phyloP scores from a whole-genome alignment of 92 coral and sea anemone genomes.

The Pocillopora meandrina region DNA sequence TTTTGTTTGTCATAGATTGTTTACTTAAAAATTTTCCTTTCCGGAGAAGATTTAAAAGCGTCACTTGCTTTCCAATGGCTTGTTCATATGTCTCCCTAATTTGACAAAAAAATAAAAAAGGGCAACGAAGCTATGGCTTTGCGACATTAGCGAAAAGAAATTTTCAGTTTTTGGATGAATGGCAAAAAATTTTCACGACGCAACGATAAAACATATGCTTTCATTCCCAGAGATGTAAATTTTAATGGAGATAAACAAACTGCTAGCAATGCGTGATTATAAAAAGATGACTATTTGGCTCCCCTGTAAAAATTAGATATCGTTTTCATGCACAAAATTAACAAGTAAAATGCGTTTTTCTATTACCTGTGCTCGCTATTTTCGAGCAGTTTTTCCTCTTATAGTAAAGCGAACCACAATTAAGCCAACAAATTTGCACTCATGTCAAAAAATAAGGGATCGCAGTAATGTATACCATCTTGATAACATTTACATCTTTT shows the following conservation, averaged over 20 bases:
- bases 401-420: no score
- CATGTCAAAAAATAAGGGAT: background rate
- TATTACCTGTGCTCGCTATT: background rate
- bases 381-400: background rate
- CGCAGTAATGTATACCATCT: background rate
- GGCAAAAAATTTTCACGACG: background rate
- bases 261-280: background rate
- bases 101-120: background rate
- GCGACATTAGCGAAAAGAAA: background rate
- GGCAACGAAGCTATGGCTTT: background rate
- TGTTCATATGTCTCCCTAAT: background rate
- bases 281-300: background rate
- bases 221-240: constrained; percentile 29
- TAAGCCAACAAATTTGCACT: background rate
- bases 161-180: background rate
- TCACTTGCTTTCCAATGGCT: background rate
- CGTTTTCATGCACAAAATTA: background rate
- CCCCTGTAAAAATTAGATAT: background rate
- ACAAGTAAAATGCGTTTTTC: background rate
- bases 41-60: constrained; percentile 14
- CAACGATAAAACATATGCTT: background rate
- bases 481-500: background rate
- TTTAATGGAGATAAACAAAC: constrained; percentile 24
- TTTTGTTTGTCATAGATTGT: constrained; percentile 26
- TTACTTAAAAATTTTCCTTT: constrained; percentile 24